Base-by-base conservation (phyloP, 1,140 invertebrate species). In the Chlorops oryzae region DNA sequence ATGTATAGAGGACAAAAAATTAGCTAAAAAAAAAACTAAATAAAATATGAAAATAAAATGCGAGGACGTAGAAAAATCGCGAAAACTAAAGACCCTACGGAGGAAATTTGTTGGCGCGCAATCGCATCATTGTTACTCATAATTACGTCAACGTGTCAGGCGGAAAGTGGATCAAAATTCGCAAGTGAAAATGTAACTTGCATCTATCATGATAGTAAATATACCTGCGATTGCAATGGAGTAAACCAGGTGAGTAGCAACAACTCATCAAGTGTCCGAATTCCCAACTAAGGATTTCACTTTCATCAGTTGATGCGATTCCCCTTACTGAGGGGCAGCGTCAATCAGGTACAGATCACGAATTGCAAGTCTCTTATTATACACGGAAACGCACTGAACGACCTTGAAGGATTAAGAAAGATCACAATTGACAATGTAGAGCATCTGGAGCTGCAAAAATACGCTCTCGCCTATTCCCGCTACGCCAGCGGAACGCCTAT, bases 381-480 rank as follows among this genome's bases (percentile, higher is more conserved):
- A 5, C 51, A 59, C 23, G 44, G 61, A 10, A 58, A 70, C 43
- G 47, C 76, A 7, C 55, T 80, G 9, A 55, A 59, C 1, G 59
- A 70, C n/a, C 77, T 79, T 52, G 57, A 59, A 10, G 72, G 69
- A 1, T 60, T 81, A 18, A 67, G 70, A 12, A 74, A 73, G 42
- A 69, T 81, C 4, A 73, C 62, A 10, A 63, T 81, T 47, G 45
- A 59, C 18, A 76, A 79, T 60, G 68, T 81, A 13, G 58, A 58
- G 2, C 73, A 77, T 23, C 61, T 81, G 3, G 71, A 61, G 12
- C 59, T 81, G n/a, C 55, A 72, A 10, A 47, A 63, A 35, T 57
- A 62, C 22, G 64, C 68, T 0, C 27, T 72, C 12, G 58, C 56
- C 25, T 61, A 65, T 28, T 57, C 67, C 0, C 57, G 60, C 3